A percentile compares a stretch with the other conserved stretches of the same genome.
These are phyloP conservation scores for Caenorhabditis sp. DNA, from an alignment of 2,888 invertebrate genomes.

Conservation along the genomic window DNA sequence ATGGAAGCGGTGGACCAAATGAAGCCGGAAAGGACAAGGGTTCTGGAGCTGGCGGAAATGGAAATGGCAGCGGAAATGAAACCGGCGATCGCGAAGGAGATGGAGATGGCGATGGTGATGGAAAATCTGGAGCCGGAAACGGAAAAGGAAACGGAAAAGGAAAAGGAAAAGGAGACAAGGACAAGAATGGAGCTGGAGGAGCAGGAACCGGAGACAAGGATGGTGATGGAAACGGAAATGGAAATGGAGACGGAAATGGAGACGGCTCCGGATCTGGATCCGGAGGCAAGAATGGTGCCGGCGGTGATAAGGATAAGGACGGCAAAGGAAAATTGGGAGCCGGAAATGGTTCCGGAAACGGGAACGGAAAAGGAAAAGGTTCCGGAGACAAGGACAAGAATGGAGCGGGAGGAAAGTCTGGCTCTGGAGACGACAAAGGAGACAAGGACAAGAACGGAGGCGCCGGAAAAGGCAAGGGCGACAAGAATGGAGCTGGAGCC, in stretches of 20 bases:
- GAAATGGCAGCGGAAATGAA: neutral
- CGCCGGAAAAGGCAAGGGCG: constrained; percentile 29
- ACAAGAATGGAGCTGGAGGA: neutral
- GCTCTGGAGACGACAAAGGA: neutral
- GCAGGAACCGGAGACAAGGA: neutral
- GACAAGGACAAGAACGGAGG: constrained; percentile 23
- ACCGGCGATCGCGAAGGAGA: neutral
- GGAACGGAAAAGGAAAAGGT: neutral
- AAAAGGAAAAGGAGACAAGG: constrained; percentile 8
- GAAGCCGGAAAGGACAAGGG: neutral
- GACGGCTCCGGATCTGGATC: neutral
- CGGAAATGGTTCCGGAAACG: neutral
- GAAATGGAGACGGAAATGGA: neutral
- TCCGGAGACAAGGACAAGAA: constrained; percentile 15
- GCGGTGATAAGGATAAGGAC: too few relatives aligned
- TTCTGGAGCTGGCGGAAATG: too few relatives aligned
- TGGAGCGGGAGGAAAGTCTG: neutral
- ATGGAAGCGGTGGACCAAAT: neutral
- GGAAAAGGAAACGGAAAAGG: neutral
- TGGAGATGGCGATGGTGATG: constrained; percentile 26
- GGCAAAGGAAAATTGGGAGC: too few relatives aligned
- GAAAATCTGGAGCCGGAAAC: constrained; percentile 9
- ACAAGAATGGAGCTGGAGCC: constrained; percentile 8
- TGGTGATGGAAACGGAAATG: neutral
- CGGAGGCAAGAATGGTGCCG: too few relatives aligned